These are phyloP conservation scores for Ectropis grisescens DNA, from an alignment of 1,140 invertebrate genomes.

Conservation along the genomic window DNA sequence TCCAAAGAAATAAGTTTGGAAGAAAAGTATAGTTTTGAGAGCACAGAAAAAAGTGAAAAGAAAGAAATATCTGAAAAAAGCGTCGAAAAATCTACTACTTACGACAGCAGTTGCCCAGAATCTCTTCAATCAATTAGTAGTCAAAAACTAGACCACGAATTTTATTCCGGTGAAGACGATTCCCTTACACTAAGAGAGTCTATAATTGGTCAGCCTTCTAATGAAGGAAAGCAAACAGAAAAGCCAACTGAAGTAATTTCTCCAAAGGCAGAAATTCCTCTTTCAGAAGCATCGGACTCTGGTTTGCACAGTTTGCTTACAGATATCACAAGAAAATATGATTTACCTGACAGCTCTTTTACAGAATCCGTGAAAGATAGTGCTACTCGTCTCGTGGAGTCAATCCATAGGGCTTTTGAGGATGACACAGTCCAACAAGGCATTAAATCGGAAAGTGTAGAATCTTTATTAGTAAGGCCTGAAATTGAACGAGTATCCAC, in stretches of 20 bases:
- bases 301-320: slow-evolving; percentile 22
- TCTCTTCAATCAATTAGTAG: slow-evolving; percentile 9
- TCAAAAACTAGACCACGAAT: no score
- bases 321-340: slow-evolving; percentile 10
- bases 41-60: slow-evolving; percentile 37
- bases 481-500: slow-evolving; percentile 58
- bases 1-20: slow-evolving; percentile 54
- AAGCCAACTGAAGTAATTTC: slow-evolving; percentile 8
- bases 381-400: slow-evolving; percentile 32
- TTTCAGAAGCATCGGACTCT: slow-evolving; percentile 27
- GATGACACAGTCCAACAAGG: slow-evolving; percentile 49
- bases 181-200: no score
- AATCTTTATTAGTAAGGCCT: slow-evolving; percentile 21
- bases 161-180: no score
- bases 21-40: slow-evolving; percentile 59
- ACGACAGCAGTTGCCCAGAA: slow-evolving; percentile 2
- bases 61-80: slow-evolving; percentile 3
- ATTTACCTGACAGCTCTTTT: slow-evolving; percentile 5
- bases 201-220: no score
- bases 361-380: slow-evolving; percentile 18
- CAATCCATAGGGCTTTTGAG: slow-evolving; percentile 46
- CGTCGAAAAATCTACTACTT: no score
- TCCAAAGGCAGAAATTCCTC: slow-evolving; percentile 21
- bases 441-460: slow-evolving; percentile 46
- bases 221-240: no score